Base-by-base conservation (phyloP, 2,888 invertebrate genomes). In the Drosophila borealis region DNA sequence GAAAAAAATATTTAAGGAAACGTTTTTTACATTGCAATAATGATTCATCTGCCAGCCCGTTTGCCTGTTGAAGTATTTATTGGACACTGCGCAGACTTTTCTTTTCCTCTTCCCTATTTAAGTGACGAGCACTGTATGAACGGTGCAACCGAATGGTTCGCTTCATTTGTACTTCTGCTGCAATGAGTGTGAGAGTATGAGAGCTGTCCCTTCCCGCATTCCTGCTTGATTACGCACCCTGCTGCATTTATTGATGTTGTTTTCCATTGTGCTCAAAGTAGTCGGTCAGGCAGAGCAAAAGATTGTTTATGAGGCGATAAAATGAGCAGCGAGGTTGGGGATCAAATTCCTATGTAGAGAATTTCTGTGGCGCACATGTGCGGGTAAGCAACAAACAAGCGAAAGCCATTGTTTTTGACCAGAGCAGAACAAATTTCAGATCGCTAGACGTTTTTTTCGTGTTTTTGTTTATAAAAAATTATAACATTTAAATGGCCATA, bases 261-360 rank as follows among this genome's bases (percentile, higher is more conserved):
- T 51, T 49, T 44, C 50, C 56, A 59, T 74, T 62, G 54, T 67
- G 50, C 48, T 71, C 54, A 36, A 64, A 60, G 46, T 34, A 46
- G 54, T 54, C 56, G 42, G 46, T 48, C 39, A 64, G 66, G 37
- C 70, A 57, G 48, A 54, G 61, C 29, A 57, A 56, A 63, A 75
- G 59, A 74, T 76, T 75, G 67, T 77, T 79, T 77, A 71, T 67
- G 67, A 71, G 57, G 76, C 60, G 75, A 76, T 77, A 70, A 67
- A 79, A 62, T 61, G 51, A 63, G 56, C 56, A 48, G 41, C 39
- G 60, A 29, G 55, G 44, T 55, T 60, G 59, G 53, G 59, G 56
- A 53, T 68, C 44, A 74, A 68, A 68, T 74, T 59, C 67, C 59
- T 45, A 54, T 66, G 56, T 44, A 34, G 21, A 65, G 50, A 55